phyloP scores from a whole-genome alignment of 2,797 vertebrate genomes.

The Phoebastria nigripes region DNA sequence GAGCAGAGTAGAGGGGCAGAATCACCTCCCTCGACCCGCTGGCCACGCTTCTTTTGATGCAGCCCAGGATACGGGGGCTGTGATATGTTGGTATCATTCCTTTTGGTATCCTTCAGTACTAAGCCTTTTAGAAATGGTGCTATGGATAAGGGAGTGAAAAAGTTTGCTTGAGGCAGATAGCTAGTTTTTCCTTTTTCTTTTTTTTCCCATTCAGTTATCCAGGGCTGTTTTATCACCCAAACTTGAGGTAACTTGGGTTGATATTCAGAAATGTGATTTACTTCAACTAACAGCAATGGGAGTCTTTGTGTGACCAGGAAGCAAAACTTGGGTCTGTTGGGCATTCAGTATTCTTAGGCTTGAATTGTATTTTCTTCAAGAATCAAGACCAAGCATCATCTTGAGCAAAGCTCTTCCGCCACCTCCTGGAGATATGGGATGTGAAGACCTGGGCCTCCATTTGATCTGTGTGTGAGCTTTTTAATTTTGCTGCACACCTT shows the following conservation, averaged over 20 bases:
- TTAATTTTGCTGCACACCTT: background rate
- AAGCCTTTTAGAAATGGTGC: background rate
- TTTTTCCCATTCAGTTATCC: background rate
- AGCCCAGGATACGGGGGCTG: no score
- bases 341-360: background rate
- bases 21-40: no score
- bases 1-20: no score
- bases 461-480: background rate
- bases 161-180: background rate
- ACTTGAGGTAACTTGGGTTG: background rate
- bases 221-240: background rate
- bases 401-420: slow-evolving; percentile 49
- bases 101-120: background rate
- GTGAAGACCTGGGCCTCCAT: background rate
- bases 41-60: no score
- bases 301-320: background rate
- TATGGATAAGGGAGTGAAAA: background rate
- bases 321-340: background rate
- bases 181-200: background rate
- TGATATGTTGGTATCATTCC: background rate
- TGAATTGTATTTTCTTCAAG: background rate
- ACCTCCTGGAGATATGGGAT: slow-evolving; percentile 30
- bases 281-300: background rate
- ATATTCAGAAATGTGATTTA: background rate
- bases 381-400: background rate